Conservation (phyloP, 2,888 invertebrate species). For the Caenorhabditis uteleia region DNA sequence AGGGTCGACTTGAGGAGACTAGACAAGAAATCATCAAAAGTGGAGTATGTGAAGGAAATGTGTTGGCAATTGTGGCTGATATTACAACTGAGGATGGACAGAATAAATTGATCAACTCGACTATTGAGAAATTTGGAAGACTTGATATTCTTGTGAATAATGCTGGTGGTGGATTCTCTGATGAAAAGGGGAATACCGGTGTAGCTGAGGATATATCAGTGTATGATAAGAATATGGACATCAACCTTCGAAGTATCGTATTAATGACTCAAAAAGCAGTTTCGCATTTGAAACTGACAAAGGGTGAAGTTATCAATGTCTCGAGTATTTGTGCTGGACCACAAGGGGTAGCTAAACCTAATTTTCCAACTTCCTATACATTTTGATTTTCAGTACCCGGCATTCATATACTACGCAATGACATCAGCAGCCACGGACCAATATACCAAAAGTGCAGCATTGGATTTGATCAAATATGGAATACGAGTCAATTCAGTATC, state of each 20-base stretch:
- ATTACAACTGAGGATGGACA: not conserved
- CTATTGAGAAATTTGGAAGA: not conserved
- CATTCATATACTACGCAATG: too few relatives aligned
- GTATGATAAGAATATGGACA: too few relatives aligned
- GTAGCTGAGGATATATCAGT: too few relatives aligned
- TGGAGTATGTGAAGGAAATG: not conserved
- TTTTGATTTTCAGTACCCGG: too few relatives aligned
- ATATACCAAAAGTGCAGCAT: too few relatives aligned
- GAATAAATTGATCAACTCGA: not conserved
- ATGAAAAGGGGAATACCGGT: not conserved
- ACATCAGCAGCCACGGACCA: too few relatives aligned
- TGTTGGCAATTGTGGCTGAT: not conserved
- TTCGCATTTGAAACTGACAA: conserved; percentile 17
- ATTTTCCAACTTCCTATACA: too few relatives aligned
- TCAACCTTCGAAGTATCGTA: conserved; percentile 18
- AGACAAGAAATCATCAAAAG: not conserved
- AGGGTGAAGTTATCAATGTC: conserved; percentile 33
- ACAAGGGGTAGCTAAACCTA: conserved; percentile 29
- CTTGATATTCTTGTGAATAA: not conserved
- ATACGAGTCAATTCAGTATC: too few relatives aligned
- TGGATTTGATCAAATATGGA: too few relatives aligned
- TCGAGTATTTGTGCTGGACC: conserved; percentile 34
- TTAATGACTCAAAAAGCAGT: conserved; percentile 26
- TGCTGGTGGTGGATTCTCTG: not conserved
- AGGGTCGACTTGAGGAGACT: not conserved